Evolutionary conservation across 2,888 invertebrate species (phyloP).

Genomic region (Formica aserva): DNA sequence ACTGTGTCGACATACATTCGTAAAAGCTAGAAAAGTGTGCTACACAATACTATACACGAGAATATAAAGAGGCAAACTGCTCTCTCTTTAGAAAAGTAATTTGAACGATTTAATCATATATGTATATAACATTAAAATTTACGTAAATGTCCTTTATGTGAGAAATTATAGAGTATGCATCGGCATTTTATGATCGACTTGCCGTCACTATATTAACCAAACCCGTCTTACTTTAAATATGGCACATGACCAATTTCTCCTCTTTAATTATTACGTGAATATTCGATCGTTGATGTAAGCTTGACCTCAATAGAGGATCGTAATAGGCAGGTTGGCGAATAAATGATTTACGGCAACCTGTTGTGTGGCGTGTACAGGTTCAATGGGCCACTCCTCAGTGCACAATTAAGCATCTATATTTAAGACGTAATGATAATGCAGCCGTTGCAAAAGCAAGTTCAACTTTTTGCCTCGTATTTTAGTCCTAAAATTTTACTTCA

Average conservation of each 20-base stretch:
- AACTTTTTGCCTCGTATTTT: neutral
- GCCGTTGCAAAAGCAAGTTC: neutral
- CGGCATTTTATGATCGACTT: neutral
- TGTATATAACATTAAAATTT: neutral
- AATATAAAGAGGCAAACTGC: neutral
- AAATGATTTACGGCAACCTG: conserved; percentile 55
- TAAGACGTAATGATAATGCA: conserved; percentile 12
- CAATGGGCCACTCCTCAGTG: conserved; percentile 36
- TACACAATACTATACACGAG: neutral
- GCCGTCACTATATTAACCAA: neutral
- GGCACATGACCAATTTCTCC: neutral
- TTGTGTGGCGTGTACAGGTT: conserved; percentile 35
- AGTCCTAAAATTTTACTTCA: neutral
- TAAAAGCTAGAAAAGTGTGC: neutral
- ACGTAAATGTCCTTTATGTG: neutral
- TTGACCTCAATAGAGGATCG: conserved; percentile 9
- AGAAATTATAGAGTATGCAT: neutral
- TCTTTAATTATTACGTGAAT: conserved; percentile 7
- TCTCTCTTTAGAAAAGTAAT: neutral
- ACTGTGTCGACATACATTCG: neutral
- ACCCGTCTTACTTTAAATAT: neutral
- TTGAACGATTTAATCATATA: neutral
- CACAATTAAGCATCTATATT: conserved; percentile 52
- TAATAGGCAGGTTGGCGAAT: conserved; percentile 37
- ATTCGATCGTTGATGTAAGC: conserved; percentile 39